Base-by-base conservation (phyloP, 2,888 invertebrate species). In the Pardosa pseudoannulata region DNA sequence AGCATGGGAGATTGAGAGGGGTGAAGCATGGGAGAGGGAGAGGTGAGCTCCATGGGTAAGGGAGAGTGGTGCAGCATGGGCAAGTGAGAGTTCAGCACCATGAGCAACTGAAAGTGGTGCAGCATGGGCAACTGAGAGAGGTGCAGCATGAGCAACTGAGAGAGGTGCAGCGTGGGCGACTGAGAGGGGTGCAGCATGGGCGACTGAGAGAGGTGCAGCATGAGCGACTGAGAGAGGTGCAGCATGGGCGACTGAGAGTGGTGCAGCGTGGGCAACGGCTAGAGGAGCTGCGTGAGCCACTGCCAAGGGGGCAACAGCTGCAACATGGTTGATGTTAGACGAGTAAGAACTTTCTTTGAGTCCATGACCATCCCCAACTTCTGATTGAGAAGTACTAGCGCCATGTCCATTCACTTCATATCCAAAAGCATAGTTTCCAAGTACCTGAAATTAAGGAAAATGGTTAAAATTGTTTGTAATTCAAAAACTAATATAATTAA, bases 1-100 rank as follows among this genome's bases (percentile, higher is more conserved):
- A 31, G 67, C 36, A 16, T 19, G 32, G 6, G 32, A 32, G 5
- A 36, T 7, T 1, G 74, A 64, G 1, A 73, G 72, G 0, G 76
- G 78, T 0, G 68, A 81, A n/a, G 71, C 41, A 9, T 65, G 67
- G 27, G 72, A 76, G 19, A 72, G 68, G 0, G 75, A 76, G 36
- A 72, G 78, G n/a, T 71, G 80, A n/a, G n/a, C n/a, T n/a, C n/a
- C n/a, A n/a, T n/a, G n/a, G n/a, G n/a, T n/a, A n/a, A n/a, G n/a
- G n/a, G n/a, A n/a, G n/a, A n/a, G n/a, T n/a, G n/a, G n/a, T n/a
- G n/a, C n/a, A n/a, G n/a, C n/a, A 39, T 86, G 79, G 64, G 79
- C 86, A 2, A 75, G 75, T 11, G 79, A 70, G 28, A 74, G 74
- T 0, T 71, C n/a, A n/a, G n/a, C n/a, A 46, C 13, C 41, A 46